Conservation (phyloP, 2,797 vertebrate species). For the Melanotaenia parkinsoni region DNA sequence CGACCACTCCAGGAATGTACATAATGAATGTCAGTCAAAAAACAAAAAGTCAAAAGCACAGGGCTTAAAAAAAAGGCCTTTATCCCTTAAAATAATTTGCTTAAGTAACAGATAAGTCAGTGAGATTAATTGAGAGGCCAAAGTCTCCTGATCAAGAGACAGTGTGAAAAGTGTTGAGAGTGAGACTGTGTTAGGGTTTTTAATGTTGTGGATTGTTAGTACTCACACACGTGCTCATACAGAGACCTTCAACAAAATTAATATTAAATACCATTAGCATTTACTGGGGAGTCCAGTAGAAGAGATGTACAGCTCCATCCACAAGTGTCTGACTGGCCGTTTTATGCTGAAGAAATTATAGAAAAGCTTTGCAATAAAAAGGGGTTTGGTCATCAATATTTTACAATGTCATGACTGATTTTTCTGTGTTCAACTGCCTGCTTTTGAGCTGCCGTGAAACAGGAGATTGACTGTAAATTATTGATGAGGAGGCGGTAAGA, state of each 20-base stretch:
- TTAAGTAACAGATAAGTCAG: neutral
- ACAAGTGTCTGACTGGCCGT: conserved; percentile 24
- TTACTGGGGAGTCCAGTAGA: conserved; percentile 33
- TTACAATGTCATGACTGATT: conserved; percentile 70
- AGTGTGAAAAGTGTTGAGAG: neutral
- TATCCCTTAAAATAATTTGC: neutral
- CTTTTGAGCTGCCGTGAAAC: conserved; percentile 74
- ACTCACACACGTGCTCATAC: neutral
- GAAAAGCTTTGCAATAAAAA: conserved; percentile 73
- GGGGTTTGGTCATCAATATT: conserved; percentile 75
- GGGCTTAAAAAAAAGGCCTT: neutral
- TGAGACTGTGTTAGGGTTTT: neutral
- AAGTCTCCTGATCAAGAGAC: neutral
- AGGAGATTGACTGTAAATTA: conserved; percentile 79
- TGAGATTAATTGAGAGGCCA: neutral
- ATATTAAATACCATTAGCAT: conserved; percentile 47
- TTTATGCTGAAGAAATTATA: conserved; percentile 64
- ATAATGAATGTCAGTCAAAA: neutral
- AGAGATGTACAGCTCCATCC: conserved; percentile 36
- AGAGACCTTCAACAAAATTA: conserved; percentile 35
- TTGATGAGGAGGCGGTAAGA: conserved; percentile 72
- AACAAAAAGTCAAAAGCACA: neutral
- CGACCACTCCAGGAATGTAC: neutral
- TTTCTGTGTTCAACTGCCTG: conserved; percentile 69
- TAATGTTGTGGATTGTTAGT: neutral